Base-by-base conservation (phyloP, 2,888 invertebrate species). In the Arrhopalites spinosus region DNA sequence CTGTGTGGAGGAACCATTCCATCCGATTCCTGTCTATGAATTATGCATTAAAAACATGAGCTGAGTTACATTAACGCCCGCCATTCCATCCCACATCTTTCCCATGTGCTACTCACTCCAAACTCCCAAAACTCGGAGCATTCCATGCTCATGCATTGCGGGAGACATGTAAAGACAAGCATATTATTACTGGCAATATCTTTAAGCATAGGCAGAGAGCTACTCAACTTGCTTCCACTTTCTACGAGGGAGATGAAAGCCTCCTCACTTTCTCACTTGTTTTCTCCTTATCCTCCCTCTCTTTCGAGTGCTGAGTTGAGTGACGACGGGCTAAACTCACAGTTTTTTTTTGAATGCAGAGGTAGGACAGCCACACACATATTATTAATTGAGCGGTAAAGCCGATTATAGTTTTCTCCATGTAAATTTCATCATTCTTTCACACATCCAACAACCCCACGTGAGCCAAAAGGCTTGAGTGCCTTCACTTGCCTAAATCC, bases 31-130 rank as follows among this genome's bases (percentile, higher is more conserved):
- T 61, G 75, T 63, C 63, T 63, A 79, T 81, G 81, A 79, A 81
- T 81, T 78, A 81, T 79, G 78, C 81, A 81, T 81, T 81, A 79
- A 78, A 78, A 78, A 81, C 79, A 79, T 77, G 81, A 78, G 79
- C 71, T 74, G 76, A 63, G 75, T 78, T 76, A 75, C 78, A 80
- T 78, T 77, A 79, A 80, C 74, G 30, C 66, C 74, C 67, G 30
- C 36, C 74, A 36, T 59, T 47, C 63, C 29, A 30, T 23, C 53
- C 53, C 59, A 59, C 56, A 56, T 71, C 71, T 30, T 36, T 30
- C 59, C n/a, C 36, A 59, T 43, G 29, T 43, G 7, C 47, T 36
- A 23, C 25, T 53, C 15, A 47, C n/a, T 47, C 47, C 47, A n/a
- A 47, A n/a, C n/a, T n/a, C n/a, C 8, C 47, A 47, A 15, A 13